A percentile compares a stretch with the other conserved stretches of the same genome.
phyloP scores from a whole-genome alignment of 2,888 invertebrate species.

The Margaritifera margaritifera region DNA sequence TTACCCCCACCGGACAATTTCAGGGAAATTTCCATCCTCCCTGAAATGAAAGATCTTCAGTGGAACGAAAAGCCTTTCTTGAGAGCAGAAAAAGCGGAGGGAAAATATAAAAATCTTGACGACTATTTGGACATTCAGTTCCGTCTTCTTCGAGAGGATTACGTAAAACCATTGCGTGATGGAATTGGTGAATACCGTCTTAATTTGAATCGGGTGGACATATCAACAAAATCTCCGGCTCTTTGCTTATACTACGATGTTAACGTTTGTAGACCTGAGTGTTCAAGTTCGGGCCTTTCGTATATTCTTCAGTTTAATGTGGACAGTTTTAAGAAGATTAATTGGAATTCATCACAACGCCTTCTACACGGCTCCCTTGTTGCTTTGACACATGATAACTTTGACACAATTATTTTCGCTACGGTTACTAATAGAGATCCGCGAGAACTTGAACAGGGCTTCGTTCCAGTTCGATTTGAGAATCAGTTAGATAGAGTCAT shows the following conservation, averaged over 20 bases:
- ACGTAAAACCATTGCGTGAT: slow-evolving; percentile 82
- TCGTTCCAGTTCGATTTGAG: slow-evolving; percentile 54
- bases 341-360: slow-evolving; percentile 76
- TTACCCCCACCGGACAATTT: slow-evolving; percentile 34
- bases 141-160: slow-evolving; percentile 86
- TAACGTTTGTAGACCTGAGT: slow-evolving; percentile 51
- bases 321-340: slow-evolving; percentile 27
- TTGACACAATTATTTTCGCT: slow-evolving; percentile 81
- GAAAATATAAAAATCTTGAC: slow-evolving; percentile 79
- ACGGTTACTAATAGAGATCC: slow-evolving; percentile 73
- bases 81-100: slow-evolving; percentile 78
- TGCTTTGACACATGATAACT: slow-evolving; percentile 82
- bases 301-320: slow-evolving; percentile 54
- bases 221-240: slow-evolving; percentile 36
- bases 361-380: slow-evolving; percentile 84
- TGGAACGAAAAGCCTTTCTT: slow-evolving; percentile 72
- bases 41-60: slow-evolving; percentile 68
- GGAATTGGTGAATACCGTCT: slow-evolving; percentile 78
- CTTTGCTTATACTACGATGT: slow-evolving; percentile 61
- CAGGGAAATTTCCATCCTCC: slow-evolving; percentile 48
- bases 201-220: slow-evolving; percentile 8
- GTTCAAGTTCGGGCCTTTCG: slow-evolving; percentile 50
- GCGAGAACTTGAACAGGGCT: slow-evolving; percentile 50
- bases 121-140: slow-evolving; percentile 87
- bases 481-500: slow-evolving; percentile 19